Evolutionary conservation across 2,888 invertebrate species (phyloP), one percentile per base, ranked within the genome.

Genomic region (Cosmia trapezina): DNA sequence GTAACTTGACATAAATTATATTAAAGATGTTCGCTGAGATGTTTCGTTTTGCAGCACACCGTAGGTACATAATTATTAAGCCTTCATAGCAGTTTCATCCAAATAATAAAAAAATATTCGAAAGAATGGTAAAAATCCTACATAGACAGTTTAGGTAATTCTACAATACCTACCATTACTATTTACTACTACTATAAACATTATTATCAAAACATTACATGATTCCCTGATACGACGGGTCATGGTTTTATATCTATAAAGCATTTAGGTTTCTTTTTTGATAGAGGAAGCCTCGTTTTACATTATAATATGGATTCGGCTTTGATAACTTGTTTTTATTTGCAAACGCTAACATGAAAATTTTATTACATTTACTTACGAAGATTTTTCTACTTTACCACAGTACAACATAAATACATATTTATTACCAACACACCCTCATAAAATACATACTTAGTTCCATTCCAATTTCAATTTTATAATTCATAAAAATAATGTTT

Each of bases 121-220:
- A 41, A 47, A 68, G n/a, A 47, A 59, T 37, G 22, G 22, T 47
- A 62, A 45, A 57, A 41, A 57, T 28, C n/a, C 47, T 47, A 47
- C 37, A 28, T 11, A 22, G 28, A 72, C 53, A 70, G 43, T 51
- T 47, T 33, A 59, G 14, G 41, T 77, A 43, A 68, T 53, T 47
- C 59, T 69, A 77, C 53, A 65, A 51, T 60, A 47, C n/a, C 51
- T 76, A 59, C n/a, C 17, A 66, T 51, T 33, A 75, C 56, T 45
- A 49, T n/a, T 62, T 22, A 76, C 49, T 76, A 53, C 76, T 28
- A 17, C 33, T 37, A 56, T 70, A 77, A 75, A 77, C 54, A 60
- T 77, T 75, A 51, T 66, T 74, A 75, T 75, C 69, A 68, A 75
- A 76, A 74, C 57, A 51, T 70, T 49, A 66, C 41, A 76, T 33